Evolutionary conservation across 92 coral and sea anemone species (phyloP).

Genomic region (Bergia sp.): DNA sequence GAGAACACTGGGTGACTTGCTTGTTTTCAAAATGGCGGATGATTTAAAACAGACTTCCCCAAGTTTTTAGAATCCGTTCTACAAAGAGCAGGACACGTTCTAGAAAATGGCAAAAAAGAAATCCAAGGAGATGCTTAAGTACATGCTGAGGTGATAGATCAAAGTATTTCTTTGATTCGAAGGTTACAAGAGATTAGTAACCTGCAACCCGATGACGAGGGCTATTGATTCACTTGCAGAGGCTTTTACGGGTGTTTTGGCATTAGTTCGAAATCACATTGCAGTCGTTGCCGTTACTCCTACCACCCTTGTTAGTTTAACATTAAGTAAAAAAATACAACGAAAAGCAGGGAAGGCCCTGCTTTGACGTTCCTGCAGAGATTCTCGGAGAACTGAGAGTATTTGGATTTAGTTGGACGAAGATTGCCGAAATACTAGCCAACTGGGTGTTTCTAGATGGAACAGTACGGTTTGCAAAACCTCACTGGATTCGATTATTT

Average conservation of each 20-base stretch:
- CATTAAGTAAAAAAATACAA: constrained; percentile 29
- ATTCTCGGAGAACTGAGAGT: too few relatives aligned
- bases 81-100: constrained; percentile 48
- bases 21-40: too few relatives aligned
- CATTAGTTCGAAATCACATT: constrained; percentile 50
- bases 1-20: too few relatives aligned
- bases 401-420: too few relatives aligned
- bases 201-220: constrained; percentile 54
- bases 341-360: constrained; percentile 54
- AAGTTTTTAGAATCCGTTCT: constrained; percentile 51
- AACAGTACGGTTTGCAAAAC: too few relatives aligned
- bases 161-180: constrained; percentile 45
- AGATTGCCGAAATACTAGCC: too few relatives aligned
- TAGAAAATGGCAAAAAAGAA: constrained; percentile 13
- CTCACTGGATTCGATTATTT: too few relatives aligned
- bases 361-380: constrained; percentile 29
- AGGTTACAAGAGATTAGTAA: constrained; percentile 47
- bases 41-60: constrained; percentile 31
- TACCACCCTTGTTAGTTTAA: constrained; percentile 30
- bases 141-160: constrained; percentile 47
- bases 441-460: too few relatives aligned
- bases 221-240: constrained; percentile 56
- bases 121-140: constrained; percentile 14
- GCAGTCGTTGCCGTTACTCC: constrained; percentile 38
- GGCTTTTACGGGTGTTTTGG: constrained; percentile 54